Evolutionary conservation across 2,113 vertebrate species (phyloP).

Genomic region (Archocentrus centrarchus): DNA sequence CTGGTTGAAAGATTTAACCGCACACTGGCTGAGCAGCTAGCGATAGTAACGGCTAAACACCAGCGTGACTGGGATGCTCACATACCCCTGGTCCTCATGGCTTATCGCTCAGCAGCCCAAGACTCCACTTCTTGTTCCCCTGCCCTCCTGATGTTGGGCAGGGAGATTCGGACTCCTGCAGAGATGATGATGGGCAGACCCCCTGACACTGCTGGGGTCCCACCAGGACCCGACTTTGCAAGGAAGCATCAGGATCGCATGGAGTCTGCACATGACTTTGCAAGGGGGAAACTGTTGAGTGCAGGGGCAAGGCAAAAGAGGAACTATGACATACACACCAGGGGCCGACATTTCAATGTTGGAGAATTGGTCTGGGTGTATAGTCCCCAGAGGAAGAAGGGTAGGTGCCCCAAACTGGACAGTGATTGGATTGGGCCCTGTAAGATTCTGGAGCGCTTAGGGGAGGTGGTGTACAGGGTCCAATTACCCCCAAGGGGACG

Average conservation of each 20-base stretch:
- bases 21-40: no score
- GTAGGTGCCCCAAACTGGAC: not conserved
- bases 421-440: not conserved
- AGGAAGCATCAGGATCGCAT: not conserved
- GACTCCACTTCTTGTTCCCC: no score
- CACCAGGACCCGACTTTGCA: not conserved
- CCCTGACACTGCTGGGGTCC: not conserved
- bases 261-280: not conserved
- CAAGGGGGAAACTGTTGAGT: not conserved
- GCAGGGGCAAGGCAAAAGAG: not conserved
- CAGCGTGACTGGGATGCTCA: no score
- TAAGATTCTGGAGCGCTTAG: not conserved
- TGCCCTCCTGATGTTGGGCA: no score
- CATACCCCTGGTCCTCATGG: no score
- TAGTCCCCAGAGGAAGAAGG: not conserved
- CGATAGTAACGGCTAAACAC: no score
- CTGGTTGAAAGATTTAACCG: no score
- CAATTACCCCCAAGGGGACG: no score
- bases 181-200: no score
- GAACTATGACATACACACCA: not conserved
- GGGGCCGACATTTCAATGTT: not conserved
- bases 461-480: no score
- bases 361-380: not conserved
- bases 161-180: no score
- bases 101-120: no score